Evolutionary conservation across 2,113 vertebrate genomes (phyloP).

Genomic region (Eleginops maclovinus): DNA sequence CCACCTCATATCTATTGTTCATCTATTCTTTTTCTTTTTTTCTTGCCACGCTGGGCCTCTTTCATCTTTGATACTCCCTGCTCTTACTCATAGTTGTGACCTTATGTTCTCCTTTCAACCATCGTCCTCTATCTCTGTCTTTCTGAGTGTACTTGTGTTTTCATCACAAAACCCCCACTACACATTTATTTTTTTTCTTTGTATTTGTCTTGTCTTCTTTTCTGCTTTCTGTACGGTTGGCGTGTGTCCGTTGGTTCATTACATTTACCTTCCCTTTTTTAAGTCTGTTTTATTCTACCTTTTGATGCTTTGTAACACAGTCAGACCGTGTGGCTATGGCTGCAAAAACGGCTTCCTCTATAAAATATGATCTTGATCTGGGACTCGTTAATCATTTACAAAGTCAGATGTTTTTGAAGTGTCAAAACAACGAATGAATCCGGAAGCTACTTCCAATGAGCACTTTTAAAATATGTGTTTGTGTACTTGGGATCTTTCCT

Average conservation of each 20-base stretch:
- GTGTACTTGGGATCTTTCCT: not conserved
- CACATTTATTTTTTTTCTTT: not conserved
- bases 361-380: conserved; percentile 31
- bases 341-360: conserved; percentile 6
- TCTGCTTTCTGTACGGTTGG: not conserved
- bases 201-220: not conserved
- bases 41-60: not conserved
- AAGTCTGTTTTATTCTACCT: not conserved
- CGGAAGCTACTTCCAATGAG: not conserved
- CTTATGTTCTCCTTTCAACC: conserved; percentile 1
- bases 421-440: conserved; percentile 33
- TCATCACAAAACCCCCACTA: not conserved
- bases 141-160: conserved; percentile 6
- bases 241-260: not conserved
- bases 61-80: not conserved
- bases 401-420: conserved; percentile 38
- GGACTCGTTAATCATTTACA: conserved; percentile 36
- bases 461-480: conserved; percentile 34
- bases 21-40: too few species aligned
- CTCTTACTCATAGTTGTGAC: conserved; percentile 5
- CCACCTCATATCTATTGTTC: not conserved
- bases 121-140: not conserved
- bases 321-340: conserved; percentile 10
- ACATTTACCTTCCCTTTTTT: not conserved
- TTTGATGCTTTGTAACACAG: conserved; percentile 5